These are phyloP conservation scores for Platyura marginata DNA, from an alignment of 1,140 invertebrate genomes.

Conservation along the genomic window DNA sequence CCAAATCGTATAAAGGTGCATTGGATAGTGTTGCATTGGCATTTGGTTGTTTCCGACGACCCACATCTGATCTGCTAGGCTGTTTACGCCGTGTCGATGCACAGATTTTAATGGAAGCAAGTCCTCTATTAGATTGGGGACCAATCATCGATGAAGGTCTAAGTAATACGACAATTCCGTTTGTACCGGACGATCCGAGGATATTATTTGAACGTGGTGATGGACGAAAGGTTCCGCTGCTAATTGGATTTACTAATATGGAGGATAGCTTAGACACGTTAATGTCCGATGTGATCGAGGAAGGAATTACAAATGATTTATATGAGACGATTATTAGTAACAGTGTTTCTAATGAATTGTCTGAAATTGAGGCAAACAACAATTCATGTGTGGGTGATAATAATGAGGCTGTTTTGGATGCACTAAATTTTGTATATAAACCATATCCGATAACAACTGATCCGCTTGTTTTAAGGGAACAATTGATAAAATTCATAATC, in stretches of 20 bases:
- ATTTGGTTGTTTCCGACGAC: constrained; percentile 43
- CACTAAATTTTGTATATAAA: constrained; percentile 54
- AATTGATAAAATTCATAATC: constrained; percentile 45
- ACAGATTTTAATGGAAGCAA: constrained; percentile 34
- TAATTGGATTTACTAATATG: constrained; percentile 59
- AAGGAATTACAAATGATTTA: constrained; percentile 29
- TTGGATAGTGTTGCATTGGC: constrained; percentile 37
- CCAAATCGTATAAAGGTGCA: constrained; percentile 29
- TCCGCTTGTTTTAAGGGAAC: constrained; percentile 32
- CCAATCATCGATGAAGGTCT: constrained; percentile 51
- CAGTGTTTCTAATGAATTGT: constrained; percentile 33
- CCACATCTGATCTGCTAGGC: constrained; percentile 39
- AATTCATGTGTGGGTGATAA: constrained; percentile 44
- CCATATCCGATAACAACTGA: constrained; percentile 39
- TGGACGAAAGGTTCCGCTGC: constrained; percentile 41
- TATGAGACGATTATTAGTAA: constrained; percentile 41
- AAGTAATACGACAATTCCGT: constrained; percentile 41
- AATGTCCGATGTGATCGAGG: constrained; percentile 31
- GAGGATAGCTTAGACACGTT: constrained; percentile 46
- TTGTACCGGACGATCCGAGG: constrained; percentile 42
- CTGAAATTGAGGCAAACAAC: constrained; percentile 18
- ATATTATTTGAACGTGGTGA: constrained; percentile 35
- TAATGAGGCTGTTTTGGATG: constrained; percentile 46
- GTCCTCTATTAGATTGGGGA: constrained; percentile 48
- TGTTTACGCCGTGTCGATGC: constrained; percentile 42